A percentile compares a stretch with the other conserved stretches of the same genome.
Evolutionary conservation across 2,797 vertebrate genomes (phyloP).

Genomic region (Poecilia picta): DNA sequence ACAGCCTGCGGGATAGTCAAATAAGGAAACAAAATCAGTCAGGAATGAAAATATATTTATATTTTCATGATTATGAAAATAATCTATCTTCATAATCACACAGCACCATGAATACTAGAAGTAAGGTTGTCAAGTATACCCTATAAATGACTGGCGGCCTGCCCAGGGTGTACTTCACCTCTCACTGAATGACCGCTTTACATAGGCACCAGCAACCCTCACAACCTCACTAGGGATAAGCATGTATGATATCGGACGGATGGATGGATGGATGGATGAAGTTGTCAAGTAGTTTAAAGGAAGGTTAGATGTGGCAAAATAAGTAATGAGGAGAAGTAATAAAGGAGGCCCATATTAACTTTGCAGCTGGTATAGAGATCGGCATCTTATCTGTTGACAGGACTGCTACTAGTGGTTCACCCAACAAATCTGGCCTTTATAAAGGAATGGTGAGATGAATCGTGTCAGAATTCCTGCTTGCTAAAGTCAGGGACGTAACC

Average conservation of each 20-base stretch:
- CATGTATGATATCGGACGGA: too few relatives aligned
- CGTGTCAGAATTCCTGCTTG: not conserved
- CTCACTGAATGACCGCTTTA: too few relatives aligned
- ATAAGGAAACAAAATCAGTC: not conserved
- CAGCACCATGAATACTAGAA: not conserved
- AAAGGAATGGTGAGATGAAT: not conserved
- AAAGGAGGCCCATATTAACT: not conserved
- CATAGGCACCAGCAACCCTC: too few relatives aligned
- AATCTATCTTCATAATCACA: not conserved
- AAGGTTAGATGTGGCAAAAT: not conserved
- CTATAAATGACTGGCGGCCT: too few relatives aligned
- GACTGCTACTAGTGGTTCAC: not conserved
- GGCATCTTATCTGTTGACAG: not conserved
- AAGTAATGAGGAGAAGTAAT: not conserved
- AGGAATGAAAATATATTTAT: too few relatives aligned
- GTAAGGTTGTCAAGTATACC: not conserved
- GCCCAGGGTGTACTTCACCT: too few relatives aligned
- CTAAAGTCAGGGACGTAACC: not conserved
- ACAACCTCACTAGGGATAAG: too few relatives aligned
- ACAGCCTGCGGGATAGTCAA: slow-evolving; percentile 1
- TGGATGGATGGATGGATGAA: too few relatives aligned
- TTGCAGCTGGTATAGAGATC: not conserved
- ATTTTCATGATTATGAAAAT: slow-evolving; percentile 7
- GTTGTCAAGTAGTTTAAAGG: not conserved
- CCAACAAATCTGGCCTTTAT: not conserved